Conservation (phyloP, 23 tunicate genomes). For the Oikopleura albicans region DNA sequence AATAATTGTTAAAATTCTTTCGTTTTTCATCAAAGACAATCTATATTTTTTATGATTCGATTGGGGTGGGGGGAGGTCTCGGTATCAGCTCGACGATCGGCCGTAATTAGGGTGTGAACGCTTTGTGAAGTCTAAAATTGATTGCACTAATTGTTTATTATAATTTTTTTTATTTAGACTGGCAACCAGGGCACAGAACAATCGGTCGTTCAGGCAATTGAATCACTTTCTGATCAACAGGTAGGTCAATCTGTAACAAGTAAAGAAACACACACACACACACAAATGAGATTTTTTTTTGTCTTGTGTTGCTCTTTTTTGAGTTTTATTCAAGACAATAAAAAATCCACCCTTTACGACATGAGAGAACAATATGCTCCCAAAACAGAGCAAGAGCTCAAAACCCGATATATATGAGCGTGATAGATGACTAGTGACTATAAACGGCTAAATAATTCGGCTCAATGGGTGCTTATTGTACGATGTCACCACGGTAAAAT, state of each 20-base stretch:
- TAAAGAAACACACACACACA: no score
- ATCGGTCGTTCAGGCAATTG: conserved; percentile 83
- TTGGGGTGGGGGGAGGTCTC: not conserved
- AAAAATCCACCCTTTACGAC: not conserved
- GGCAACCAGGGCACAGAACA: conserved; percentile 70
- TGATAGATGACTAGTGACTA: not conserved
- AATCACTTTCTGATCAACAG: conserved; percentile 80
- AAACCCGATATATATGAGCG: not conserved
- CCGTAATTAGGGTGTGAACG: not conserved
- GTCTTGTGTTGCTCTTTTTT: no score
- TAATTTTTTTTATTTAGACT: conserved; percentile 9
- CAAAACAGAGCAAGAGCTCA: not conserved
- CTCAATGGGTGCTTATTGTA: conserved; percentile 4
- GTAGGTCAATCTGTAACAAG: conserved; percentile 22
- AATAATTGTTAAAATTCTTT: no score
- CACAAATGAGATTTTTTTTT: no score
- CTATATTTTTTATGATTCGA: no score
- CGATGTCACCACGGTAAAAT: no score
- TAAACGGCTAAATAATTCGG: not conserved
- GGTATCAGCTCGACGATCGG: not conserved
- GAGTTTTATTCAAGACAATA: no score
- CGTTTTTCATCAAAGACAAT: no score
- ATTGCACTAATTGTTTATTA: not conserved
- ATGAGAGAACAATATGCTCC: not conserved
- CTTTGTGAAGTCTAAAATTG: not conserved